Conservation (phyloP, 2,888 invertebrate species). For the Synanthedon tipuliformis region DNA sequence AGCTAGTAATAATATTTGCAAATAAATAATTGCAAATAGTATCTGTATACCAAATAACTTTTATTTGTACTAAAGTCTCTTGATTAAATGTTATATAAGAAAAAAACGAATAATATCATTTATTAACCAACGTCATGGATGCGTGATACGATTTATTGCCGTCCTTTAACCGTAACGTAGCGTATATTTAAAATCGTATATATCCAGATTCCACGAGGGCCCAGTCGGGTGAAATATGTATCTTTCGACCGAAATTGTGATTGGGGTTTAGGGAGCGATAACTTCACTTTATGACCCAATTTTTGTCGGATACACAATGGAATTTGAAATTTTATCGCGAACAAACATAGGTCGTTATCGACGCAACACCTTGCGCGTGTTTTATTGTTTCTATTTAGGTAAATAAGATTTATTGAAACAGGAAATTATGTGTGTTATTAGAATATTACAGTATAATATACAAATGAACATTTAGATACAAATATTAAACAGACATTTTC, state of each 20-base stretch:
- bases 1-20: no score
- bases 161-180: conserved; percentile 14
- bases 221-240: conserved; percentile 38
- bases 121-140: conserved; percentile 27
- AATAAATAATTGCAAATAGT: no score
- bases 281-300: conserved; percentile 59
- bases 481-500: no score
- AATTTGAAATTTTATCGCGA: conserved; percentile 52
- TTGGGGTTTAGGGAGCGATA: conserved; percentile 59
- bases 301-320: conserved; percentile 57
- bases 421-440: conserved; percentile 8
- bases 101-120: conserved; percentile 22
- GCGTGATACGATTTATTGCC: conserved; percentile 40
- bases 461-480: no score
- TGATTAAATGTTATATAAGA: conserved; percentile 18
- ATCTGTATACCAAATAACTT: no score
- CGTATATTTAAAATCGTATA: conserved; percentile 3
- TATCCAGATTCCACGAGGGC: background rate
- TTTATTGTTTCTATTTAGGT: no score
- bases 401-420: conserved; percentile 1
- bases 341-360: conserved; percentile 24
- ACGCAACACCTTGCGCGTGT: background rate
- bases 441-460: background rate
- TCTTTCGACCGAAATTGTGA: conserved; percentile 53
- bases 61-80: no score